phyloP scores from a whole-genome alignment of 2,888 invertebrate genomes.

The Copidosoma aretas region DNA sequence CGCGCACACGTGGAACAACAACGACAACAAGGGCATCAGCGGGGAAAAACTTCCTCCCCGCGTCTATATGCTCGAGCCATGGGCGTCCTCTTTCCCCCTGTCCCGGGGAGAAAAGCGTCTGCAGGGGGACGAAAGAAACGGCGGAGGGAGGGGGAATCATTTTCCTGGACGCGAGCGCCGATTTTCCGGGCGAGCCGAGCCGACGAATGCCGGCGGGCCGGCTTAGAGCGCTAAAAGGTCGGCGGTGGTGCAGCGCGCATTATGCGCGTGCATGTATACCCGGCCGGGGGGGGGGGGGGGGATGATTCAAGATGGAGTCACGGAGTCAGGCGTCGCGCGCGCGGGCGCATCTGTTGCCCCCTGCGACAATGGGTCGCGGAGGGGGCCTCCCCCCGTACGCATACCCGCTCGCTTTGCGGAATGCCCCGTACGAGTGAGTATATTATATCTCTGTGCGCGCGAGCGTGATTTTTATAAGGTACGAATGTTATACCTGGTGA shows the following conservation, averaged over 20 bases:
- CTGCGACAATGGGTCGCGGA: conserved; percentile 9
- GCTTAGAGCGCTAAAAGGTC: conserved; percentile 27
- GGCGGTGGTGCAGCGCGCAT: background rate
- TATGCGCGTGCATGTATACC: too few relatives aligned
- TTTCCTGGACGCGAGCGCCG: background rate
- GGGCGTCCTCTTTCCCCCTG: background rate
- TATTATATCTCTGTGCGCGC: too few relatives aligned
- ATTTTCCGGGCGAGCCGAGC: background rate
- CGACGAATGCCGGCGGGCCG: background rate
- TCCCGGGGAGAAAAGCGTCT: background rate
- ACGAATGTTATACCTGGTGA: too few relatives aligned
- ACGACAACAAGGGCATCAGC: too few relatives aligned
- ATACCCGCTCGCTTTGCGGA: background rate
- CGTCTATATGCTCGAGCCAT: too few relatives aligned
- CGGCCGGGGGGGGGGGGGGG: too few relatives aligned
- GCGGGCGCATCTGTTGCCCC: background rate
- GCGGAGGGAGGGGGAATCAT: background rate
- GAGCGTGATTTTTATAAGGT: too few relatives aligned
- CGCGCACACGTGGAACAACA: background rate
- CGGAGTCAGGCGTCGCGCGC: conserved; percentile 53
- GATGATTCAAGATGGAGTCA: conserved; percentile 61
- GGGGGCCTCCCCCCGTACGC: too few relatives aligned
- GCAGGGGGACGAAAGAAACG: too few relatives aligned
- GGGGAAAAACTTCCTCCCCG: conserved; percentile 5
- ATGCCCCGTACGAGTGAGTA: background rate